Conservation (phyloP, 2,888 invertebrate species). For the Plebejus melissa region DNA sequence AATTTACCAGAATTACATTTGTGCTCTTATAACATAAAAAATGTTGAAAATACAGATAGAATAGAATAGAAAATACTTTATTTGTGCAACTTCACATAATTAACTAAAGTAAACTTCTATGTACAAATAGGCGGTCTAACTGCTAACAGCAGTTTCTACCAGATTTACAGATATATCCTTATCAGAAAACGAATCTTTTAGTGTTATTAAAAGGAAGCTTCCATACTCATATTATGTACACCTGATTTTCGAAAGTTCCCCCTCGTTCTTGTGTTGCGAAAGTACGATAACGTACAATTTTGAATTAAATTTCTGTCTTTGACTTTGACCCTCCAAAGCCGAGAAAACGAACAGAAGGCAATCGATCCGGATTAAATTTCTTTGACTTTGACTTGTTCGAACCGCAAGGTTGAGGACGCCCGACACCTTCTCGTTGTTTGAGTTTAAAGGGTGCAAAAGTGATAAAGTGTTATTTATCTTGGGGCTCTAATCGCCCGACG, state of each 20-base stretch:
- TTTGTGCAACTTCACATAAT: too few species aligned
- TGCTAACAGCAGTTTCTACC: too few species aligned
- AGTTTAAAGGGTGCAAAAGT: constrained; percentile 15
- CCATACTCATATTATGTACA: not conserved
- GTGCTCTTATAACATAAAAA: too few species aligned
- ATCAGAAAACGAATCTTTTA: not conserved
- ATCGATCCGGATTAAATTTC: not conserved
- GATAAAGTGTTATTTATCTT: constrained; percentile 17
- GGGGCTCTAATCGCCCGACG: constrained; percentile 14
- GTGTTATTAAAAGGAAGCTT: not conserved
- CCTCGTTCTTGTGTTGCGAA: not conserved
- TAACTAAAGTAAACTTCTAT: too few species aligned
- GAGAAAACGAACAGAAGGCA: not conserved
- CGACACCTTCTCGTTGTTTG: constrained; percentile 4
- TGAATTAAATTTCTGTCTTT: constrained; percentile 1
- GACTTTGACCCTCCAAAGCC: not conserved
- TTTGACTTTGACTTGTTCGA: constrained; percentile 8
- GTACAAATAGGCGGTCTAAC: too few species aligned
- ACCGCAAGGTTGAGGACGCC: not conserved
- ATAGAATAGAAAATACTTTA: too few species aligned
- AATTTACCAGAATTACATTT: too few species aligned
- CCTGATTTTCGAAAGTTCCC: not conserved
- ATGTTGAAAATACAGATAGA: too few species aligned
- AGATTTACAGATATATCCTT: too few species aligned
- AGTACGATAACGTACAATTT: not conserved